phyloP scores from a whole-genome alignment of 2,113 vertebrate species.

The Menidia beryllina region DNA sequence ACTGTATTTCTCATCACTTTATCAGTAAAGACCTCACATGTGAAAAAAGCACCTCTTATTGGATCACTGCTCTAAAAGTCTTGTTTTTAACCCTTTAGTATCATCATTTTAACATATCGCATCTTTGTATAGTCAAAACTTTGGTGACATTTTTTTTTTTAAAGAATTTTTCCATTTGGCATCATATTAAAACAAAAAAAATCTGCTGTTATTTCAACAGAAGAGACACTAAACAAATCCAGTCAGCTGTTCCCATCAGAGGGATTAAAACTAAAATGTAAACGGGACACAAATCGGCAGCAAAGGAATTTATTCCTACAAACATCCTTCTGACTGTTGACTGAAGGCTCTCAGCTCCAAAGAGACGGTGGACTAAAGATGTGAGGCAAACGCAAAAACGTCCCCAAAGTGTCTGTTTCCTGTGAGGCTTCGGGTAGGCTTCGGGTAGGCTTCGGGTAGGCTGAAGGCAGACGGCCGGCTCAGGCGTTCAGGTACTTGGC shows the following conservation, averaged over 20 bases:
- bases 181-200: no score
- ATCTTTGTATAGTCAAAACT: no score
- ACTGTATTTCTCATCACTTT: slow-evolving; percentile 64
- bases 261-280: no score
- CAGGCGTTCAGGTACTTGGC: slow-evolving; percentile 93
- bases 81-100: no score
- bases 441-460: not conserved
- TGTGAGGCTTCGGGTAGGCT: not conserved
- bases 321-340: not conserved
- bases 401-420: not conserved
- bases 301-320: not conserved
- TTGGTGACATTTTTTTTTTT: no score
- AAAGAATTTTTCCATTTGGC: no score
- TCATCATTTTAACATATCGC: no score
- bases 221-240: no score
- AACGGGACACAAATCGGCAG: not conserved
- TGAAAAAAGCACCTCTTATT: slow-evolving; percentile 25
- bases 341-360: not conserved
- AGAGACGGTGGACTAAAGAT: not conserved
- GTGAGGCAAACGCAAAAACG: not conserved
- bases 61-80: not conserved
- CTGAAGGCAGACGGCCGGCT: slow-evolving; percentile 3
- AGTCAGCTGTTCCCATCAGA: no score
- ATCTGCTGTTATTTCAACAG: no score
- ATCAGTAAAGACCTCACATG: slow-evolving; percentile 83